A percentile compares a stretch with the other conserved stretches of the same genome.
phyloP scores from a whole-genome alignment of 2,888 invertebrate species.

The Acleris sparsana region DNA sequence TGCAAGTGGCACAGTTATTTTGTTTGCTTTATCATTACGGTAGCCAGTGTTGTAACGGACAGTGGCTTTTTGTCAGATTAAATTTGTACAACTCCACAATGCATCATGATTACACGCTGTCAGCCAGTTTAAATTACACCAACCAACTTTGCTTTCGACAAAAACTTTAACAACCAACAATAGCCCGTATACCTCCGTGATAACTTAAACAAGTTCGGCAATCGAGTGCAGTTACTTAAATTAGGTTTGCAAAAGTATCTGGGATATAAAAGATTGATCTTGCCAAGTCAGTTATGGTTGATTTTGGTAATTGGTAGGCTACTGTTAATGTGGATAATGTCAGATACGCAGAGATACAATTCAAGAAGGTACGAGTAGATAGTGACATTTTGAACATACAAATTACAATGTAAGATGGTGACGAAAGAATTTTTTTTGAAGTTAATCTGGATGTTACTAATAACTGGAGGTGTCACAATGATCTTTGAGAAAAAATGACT shows the following conservation, averaged over 20 bases:
- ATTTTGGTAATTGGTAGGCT: conserved; percentile 49
- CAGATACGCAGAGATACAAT: conserved; percentile 24
- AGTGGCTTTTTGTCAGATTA: conserved; percentile 52
- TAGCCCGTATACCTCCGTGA: conserved; percentile 14
- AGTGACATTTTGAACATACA: neutral
- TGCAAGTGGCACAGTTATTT: conserved; percentile 40
- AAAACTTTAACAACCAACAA: conserved; percentile 21
- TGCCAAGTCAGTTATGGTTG: conserved; percentile 44
- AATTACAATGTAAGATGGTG: neutral
- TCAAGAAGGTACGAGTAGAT: conserved; percentile 3
- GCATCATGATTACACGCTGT: conserved; percentile 57
- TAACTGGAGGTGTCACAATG: no score
- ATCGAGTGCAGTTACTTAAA: conserved; percentile 40
- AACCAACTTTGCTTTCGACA: conserved; percentile 39
- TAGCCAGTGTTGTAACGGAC: conserved; percentile 52
- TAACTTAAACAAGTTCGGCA: neutral
- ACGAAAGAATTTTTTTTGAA: neutral
- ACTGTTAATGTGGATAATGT: conserved; percentile 27
- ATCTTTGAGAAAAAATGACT: no score
- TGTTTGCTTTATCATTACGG: conserved; percentile 46
- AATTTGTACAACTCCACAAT: conserved; percentile 52
- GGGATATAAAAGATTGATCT: conserved; percentile 50
- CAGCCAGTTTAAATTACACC: conserved; percentile 54
- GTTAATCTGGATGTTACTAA: no score
- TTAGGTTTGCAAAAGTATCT: conserved; percentile 46